Base-by-base conservation (phyloP, 2,113 vertebrate genomes). In the Cervus canadensis region DNA sequence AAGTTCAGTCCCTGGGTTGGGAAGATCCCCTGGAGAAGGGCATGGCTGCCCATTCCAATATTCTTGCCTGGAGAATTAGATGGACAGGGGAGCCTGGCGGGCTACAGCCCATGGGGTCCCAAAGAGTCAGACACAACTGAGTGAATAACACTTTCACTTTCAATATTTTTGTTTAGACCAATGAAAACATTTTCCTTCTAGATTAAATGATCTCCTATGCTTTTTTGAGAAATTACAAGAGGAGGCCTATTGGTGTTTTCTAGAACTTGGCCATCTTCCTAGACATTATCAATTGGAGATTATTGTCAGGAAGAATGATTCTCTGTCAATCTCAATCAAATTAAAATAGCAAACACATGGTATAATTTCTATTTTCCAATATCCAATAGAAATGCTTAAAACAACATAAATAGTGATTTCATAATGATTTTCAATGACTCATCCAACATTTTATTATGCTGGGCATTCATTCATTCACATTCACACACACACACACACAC, bases 301-400 rank as follows among this genome's bases (percentile, higher is more conserved):
- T 83, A 30, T n/a, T 59, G 52, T 57, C 57, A 96, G 54, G 40
- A 93, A 87, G n/a, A 96, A 57, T 1, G 57, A 48, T 71, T 25
- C 2, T 40, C 45, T 94, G 23, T 40, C 67, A 62, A 76, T 11
- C 3, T 92, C 79, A 93, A 60, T 59, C 82, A 67, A 95, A 79
- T 87, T 67, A 90, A 76, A 91, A 82, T 26, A 33, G 2, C 48
- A 96, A 94, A 67, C 11, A 30, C 5, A 6, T 81, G 59, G 14
- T 48, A 89, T 62, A 13, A 21, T 91, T 28, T 87, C 28, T 71
- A 84, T 43, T 60, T 95, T 84, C 52, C 93, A 84, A 54, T 13
- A 88, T 84, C 25, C 13, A 57, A 4, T 48, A 84, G 23, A 13
- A 93, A 92, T 43, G 13, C 10, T 86, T 45, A 87, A 82, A 56